A percentile compares a stretch with the other conserved stretches of the same genome.
Evolutionary conservation across 2,888 invertebrate species (phyloP).

Genomic region (Choristoneura rosaceana): DNA sequence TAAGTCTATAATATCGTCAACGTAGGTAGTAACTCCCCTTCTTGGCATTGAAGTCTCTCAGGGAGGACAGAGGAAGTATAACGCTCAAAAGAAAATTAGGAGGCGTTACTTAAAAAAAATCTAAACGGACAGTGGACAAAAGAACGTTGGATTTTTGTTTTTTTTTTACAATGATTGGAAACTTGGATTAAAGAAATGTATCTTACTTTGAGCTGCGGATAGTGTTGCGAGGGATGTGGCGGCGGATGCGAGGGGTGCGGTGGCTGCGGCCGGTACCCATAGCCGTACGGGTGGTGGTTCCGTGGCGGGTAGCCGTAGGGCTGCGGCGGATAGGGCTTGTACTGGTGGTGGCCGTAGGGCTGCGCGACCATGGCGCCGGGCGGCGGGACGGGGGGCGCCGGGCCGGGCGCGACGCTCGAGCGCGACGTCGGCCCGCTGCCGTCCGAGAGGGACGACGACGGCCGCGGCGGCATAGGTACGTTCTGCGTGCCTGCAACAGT

Average conservation of each 20-base stretch:
- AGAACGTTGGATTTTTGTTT: no score
- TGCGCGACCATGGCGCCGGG: constrained; percentile 76
- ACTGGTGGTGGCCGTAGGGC: constrained; percentile 72
- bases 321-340: constrained; percentile 77
- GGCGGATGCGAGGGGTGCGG: constrained; percentile 61
- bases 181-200: no score
- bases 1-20: no score
- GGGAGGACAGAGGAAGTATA: no score
- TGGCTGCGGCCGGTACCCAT: constrained; percentile 75
- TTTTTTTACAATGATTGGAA: no score
- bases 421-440: constrained; percentile 79
- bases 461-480: constrained; percentile 98
- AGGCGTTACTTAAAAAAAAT: no score
- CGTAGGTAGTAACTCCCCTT: no score
- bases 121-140: no score
- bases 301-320: constrained; percentile 78
- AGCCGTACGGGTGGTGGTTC: constrained; percentile 81
- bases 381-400: constrained; percentile 68
- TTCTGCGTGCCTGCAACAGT: constrained; percentile 91
- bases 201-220: constrained; percentile 74
- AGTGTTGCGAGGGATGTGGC: constrained; percentile 77
- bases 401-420: constrained; percentile 61
- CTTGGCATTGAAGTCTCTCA: no score
- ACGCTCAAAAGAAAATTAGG: no score
- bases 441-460: constrained; percentile 91